These are phyloP conservation scores for Drosophila leonis DNA, from an alignment of 2,888 invertebrate species.

Conservation along the genomic window DNA sequence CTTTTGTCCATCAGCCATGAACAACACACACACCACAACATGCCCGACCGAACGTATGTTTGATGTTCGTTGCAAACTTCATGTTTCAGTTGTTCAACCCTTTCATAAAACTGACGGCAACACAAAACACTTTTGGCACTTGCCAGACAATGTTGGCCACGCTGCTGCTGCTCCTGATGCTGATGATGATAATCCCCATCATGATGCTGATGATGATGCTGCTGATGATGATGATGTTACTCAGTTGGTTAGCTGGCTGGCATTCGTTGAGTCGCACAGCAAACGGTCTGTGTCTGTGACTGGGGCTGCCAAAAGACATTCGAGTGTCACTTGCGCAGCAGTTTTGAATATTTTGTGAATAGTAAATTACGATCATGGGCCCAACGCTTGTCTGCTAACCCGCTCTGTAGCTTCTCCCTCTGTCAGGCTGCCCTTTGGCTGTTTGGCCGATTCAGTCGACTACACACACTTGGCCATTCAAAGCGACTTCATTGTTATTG, in stretches of 20 bases:
- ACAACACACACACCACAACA: not conserved
- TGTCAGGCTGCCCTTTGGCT: not conserved
- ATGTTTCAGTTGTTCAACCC: conserved; percentile 33
- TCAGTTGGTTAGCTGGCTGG: conserved; percentile 23
- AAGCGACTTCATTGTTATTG: conserved; percentile 31
- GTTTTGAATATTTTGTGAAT: conserved; percentile 79
- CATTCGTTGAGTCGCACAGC: conserved; percentile 1
- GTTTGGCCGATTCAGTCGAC: no score
- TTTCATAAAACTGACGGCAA: conserved; percentile 20
- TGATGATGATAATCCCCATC: conserved; percentile 2
- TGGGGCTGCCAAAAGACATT: conserved; percentile 73
- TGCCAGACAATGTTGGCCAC: conserved; percentile 50
- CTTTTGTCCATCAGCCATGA: conserved; percentile 5
- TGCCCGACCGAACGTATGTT: not conserved
- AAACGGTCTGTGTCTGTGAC: conserved; percentile 22
- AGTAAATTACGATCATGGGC: conserved; percentile 75
- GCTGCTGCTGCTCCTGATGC: not conserved
- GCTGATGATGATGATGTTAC: conserved; percentile 27
- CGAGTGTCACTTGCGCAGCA: conserved; percentile 76
- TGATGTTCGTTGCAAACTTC: conserved; percentile 23
- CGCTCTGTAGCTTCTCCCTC: not conserved
- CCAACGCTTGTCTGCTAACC: conserved; percentile 12
- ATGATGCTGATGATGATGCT: conserved; percentile 14
- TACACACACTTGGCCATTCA: conserved; percentile 40
- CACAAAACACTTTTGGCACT: conserved; percentile 69